Evolutionary conservation across 2,113 vertebrate genomes (phyloP), one percentile per base, ranked within the genome.

Genomic region (Microcebus ravelobensis): DNA sequence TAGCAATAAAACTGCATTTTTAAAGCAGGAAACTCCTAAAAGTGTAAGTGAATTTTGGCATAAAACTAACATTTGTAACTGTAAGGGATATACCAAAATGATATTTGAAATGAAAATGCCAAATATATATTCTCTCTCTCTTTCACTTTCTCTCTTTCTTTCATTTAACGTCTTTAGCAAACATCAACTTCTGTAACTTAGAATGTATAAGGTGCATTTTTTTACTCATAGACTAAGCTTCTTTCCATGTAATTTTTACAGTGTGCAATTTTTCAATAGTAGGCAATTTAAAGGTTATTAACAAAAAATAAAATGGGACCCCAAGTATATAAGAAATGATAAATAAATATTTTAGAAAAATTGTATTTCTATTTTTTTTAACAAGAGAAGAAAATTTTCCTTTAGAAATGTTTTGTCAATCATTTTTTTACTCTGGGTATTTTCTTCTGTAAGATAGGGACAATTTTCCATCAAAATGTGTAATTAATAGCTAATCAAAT

Each of bases 21-120:
- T 80, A 73, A 92, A 36, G 29, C 2, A 73, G 31, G 3, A 63
- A 34, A 76, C 8, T 82, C 13, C 39, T 76, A 74, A 63, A 92
- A 77, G 10, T 48, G 25, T 36, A 83, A 21, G 12, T 61, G 34
- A 94, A 82, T 13, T 87, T 77, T 63, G 39, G 18, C 63, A 48
- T 76, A 52, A 80, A 80, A 90, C 4, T 76, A 83, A 48, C 14
- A 55, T 67, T 55, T 86, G 5, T 93, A 31, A 45, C n/a, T 67
- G 2, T 70, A 80, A 63, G 21, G 23, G 3, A 21, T 77, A 27
- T 3, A 71, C 52, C 13, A 27, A 67, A 12, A 70, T 82, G 17
- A 17, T 12, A 91, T 89, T 96, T 93, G 7, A 90, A 86, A 79
- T 67, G 45, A 82, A 63, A 68, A 94, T 57, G 57, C 17, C 79